A percentile compares a stretch with the other conserved stretches of the same genome.
These are phyloP conservation scores for Nesometra sesokonis DNA, from an alignment of 35 echinoderm and acorn worm genomes.

Conservation along the genomic window DNA sequence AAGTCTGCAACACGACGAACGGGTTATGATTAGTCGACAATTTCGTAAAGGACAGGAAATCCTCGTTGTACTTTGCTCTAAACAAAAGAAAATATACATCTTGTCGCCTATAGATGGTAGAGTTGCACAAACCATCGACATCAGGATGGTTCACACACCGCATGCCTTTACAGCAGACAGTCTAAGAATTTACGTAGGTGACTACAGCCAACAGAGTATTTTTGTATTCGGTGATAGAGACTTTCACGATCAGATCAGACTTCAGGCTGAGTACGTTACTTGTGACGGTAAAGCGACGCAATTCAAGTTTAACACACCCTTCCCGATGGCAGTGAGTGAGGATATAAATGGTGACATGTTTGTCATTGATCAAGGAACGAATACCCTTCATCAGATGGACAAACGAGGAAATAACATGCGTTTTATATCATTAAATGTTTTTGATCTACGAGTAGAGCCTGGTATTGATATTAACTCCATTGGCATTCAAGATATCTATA, in stretches of 20 bases:
- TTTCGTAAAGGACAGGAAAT: background rate
- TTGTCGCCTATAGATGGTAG: background rate
- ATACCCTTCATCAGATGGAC: background rate
- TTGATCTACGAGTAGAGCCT: background rate
- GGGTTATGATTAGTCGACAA: background rate
- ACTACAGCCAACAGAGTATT: background rate
- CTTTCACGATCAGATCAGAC: background rate
- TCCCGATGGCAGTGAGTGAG: background rate
- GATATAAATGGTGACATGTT: background rate
- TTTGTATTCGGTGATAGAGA: background rate
- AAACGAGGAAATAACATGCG: background rate
- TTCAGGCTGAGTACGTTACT: background rate
- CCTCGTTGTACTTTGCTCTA: background rate
- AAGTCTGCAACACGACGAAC: background rate
- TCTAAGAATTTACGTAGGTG: background rate
- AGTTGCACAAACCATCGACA: background rate
- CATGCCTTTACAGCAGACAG: background rate
- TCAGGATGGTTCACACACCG: background rate
- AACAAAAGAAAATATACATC: background rate
- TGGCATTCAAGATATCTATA: background rate
- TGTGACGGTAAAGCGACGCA: background rate
- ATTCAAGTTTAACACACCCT: background rate
- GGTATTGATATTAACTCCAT: background rate
- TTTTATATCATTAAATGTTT: background rate
- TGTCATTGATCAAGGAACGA: background rate